Percentiles rank a stretch among this genome's conserved stretches.
These are phyloP conservation scores for Archivesica marissinica DNA, from an alignment of 1,140 invertebrate genomes.

Conservation along the genomic window DNA sequence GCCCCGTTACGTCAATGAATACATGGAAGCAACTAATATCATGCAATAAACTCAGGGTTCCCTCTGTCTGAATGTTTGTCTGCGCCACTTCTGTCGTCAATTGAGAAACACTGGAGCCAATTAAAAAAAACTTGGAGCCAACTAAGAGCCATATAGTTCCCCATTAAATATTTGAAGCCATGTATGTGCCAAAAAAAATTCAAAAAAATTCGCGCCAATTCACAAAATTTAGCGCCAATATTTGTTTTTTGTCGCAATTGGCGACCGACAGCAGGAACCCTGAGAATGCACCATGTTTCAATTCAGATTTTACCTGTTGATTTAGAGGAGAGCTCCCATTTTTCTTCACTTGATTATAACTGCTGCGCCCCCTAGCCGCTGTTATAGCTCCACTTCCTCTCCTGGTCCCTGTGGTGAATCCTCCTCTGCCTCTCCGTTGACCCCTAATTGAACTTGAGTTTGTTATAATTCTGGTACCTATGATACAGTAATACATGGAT, in stretches of 20 bases:
- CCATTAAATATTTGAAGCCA: background rate
- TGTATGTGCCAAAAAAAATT: background rate
- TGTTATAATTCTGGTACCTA: background rate
- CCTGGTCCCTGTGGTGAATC: background rate
- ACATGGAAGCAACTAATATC: too few species aligned
- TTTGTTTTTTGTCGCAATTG: background rate
- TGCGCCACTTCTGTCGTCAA: too few species aligned
- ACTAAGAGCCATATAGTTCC: background rate
- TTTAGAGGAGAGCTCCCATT: background rate
- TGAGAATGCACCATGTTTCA: background rate
- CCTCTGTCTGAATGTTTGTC: too few species aligned
- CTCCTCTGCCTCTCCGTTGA: background rate
- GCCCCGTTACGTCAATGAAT: too few species aligned
- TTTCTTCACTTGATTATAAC: conserved; percentile 18
- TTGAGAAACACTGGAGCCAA: too few species aligned
- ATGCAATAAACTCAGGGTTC: too few species aligned
- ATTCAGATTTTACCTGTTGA: background rate
- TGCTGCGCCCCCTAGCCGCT: background rate
- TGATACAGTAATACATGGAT: background rate
- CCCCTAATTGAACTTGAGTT: background rate
- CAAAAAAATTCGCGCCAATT: background rate
- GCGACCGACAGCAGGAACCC: background rate
- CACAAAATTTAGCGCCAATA: background rate
- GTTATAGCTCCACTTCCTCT: conserved; percentile 7
- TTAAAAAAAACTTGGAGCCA: background rate